A percentile compares a stretch with the other conserved stretches of the same genome.
phyloP scores from a whole-genome alignment of 2,113 vertebrate species.

The Polypterus senegalus region DNA sequence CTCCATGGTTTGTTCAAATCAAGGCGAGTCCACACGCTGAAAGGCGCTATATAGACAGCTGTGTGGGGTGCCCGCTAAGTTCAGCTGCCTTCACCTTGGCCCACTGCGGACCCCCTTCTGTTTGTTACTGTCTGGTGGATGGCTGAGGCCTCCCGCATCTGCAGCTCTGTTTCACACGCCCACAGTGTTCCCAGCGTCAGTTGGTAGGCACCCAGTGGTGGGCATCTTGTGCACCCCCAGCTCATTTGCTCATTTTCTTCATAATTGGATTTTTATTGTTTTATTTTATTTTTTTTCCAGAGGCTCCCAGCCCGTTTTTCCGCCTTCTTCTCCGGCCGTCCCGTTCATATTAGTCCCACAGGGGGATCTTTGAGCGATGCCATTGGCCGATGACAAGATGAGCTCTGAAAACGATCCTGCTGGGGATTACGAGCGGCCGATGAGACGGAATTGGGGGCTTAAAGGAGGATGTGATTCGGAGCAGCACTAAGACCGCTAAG shows the following conservation, averaged over 20 bases:
- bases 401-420: conserved; percentile 64
- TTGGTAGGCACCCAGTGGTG: background rate
- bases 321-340: conserved; percentile 49
- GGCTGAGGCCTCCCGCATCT: too few species aligned
- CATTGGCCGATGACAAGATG: conserved; percentile 57
- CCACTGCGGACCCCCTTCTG: too few species aligned
- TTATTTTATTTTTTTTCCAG: conserved; percentile 30
- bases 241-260: conserved; percentile 24
- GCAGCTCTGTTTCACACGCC: too few species aligned
- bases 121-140: too few species aligned
- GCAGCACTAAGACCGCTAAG: conserved; percentile 73
- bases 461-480: conserved; percentile 73
- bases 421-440: conserved; percentile 55
- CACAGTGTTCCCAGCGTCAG: background rate
- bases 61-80: too few species aligned
- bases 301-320: conserved; percentile 42
- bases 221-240: conserved; percentile 36
- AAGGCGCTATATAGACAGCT: too few species aligned
- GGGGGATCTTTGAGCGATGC: conserved; percentile 65
- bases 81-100: too few species aligned
- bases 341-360: conserved; percentile 49
- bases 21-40: too few species aligned
- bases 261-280: conserved; percentile 23
- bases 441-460: conserved; percentile 64
- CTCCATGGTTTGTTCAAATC: too few species aligned